Conservation (phyloP, 2,797 vertebrate genomes). For the Sebastes vulpes region DNA sequence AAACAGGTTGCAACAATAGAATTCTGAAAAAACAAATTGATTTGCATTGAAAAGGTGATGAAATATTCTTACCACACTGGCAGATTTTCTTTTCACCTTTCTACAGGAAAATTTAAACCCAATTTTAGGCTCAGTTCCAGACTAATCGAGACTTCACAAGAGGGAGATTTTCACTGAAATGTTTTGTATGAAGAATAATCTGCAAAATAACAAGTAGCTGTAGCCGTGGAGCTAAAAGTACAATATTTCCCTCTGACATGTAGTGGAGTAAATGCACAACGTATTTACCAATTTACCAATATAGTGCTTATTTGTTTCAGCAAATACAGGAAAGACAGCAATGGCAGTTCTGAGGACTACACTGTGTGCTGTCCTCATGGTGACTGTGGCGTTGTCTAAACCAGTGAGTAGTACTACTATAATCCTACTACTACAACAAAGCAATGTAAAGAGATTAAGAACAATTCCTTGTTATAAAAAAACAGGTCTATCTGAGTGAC, state of each 20-base stretch:
- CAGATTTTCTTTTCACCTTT: neutral
- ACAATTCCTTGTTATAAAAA: neutral
- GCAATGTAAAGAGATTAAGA: neutral
- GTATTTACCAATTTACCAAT: neutral
- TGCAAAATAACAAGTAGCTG: neutral
- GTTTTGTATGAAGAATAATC: neutral
- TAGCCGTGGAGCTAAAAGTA: neutral
- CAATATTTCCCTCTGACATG: neutral
- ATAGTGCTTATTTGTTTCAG: slow-evolving; percentile 22
- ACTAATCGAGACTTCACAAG: neutral
- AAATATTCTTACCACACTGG: neutral
- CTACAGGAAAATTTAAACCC: neutral
- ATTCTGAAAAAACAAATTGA: neutral
- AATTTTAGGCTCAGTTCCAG: neutral
- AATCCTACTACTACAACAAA: neutral
- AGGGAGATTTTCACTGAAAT: neutral
- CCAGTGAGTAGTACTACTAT: slow-evolving; percentile 49
- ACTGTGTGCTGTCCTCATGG: slow-evolving; percentile 38
- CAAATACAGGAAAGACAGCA: neutral
- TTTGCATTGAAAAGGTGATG: neutral
- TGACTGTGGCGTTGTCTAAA: slow-evolving; percentile 53
- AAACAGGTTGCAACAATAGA: neutral
- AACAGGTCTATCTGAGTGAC: slow-evolving; percentile 38
- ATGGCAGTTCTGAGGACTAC: slow-evolving; percentile 28
- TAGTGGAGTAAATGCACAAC: neutral